Base-by-base conservation (phyloP, 1,140 invertebrate species). In the Neodiprion virginianus region DNA sequence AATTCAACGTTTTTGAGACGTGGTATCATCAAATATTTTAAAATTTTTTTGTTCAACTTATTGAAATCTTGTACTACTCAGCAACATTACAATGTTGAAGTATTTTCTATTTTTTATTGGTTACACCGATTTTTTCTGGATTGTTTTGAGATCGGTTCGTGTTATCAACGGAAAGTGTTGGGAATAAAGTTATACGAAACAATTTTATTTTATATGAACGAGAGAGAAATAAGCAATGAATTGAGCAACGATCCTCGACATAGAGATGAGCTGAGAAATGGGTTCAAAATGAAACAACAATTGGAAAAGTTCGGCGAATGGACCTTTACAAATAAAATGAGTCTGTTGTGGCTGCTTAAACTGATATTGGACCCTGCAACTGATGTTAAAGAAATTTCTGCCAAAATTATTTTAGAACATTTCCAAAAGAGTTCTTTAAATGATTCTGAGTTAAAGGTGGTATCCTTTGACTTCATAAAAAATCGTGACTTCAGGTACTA, bases 91-190 rank as follows among this genome's bases (percentile, higher is more conserved):
- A 21, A 74, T 14, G 8, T 68, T 12, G 28, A 78, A 23, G 67
- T 83, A 21, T 72, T 61, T 14, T 70, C 80, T n/a, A 88, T 90
- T 75, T 75, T 88, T n/a, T 75, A 88, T 47, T 90, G 89, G 89
- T 75, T 92, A n/a, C 81, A 89, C 73, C 75, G 79, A 49, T 85
- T 90, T 67, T 79, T 90, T 11, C 77, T 89, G 65, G 78, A 86
- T 50, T 90, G 88, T 77, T 83, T 92, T 7, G 83, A 87, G 76
- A 85, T 89, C 66, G 89, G 88, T 47, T 87, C 88, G n/a, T 89
- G 88, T 78, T 92, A 91, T 80, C 91, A 92, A 80, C 77, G 91
- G 48, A 89, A 87, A 77, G 86, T 88, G 66, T 77, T 89, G n/a
- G 88, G 86, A 70, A 76, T 90, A 14, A 84, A 83, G 21, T 76